phyloP scores from a whole-genome alignment of 2,797 vertebrate species.

The Cryptoprocta ferox region DNA sequence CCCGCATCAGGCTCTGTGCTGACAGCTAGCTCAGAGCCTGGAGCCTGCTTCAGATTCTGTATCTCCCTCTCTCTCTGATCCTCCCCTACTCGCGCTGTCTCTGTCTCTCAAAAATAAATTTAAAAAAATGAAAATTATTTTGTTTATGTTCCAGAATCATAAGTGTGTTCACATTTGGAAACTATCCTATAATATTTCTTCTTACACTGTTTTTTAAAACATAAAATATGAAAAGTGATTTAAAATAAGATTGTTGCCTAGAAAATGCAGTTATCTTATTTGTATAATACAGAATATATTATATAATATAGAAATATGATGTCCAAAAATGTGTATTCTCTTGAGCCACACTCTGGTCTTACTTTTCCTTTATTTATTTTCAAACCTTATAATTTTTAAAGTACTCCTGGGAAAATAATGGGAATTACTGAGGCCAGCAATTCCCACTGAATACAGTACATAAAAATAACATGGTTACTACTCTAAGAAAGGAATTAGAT shows the following conservation, averaged over 20 bases:
- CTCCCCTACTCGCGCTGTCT: too few species aligned
- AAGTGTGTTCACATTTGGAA: not conserved
- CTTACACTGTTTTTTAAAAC: not conserved
- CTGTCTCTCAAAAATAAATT: too few species aligned
- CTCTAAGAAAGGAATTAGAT: slow-evolving; percentile 38
- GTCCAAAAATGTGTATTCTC: not conserved
- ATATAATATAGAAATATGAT: not conserved
- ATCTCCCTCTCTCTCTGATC: too few species aligned
- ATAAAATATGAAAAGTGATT: not conserved
- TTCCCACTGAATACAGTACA: not conserved
- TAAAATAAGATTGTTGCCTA: not conserved
- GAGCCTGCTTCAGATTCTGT: too few species aligned
- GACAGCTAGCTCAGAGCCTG: too few species aligned
- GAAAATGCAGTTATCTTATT: not conserved
- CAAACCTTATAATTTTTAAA: slow-evolving; percentile 18
- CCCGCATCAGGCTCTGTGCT: too few species aligned
- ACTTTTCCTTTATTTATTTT: slow-evolving; percentile 44
- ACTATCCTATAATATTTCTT: not conserved
- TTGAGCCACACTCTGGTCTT: not conserved
- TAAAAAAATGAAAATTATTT: not conserved
- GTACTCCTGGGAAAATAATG: slow-evolving; percentile 39
- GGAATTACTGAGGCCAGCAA: not conserved
- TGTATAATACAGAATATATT: not conserved
- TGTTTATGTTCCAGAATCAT: not conserved
- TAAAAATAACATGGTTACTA: not conserved